Evolutionary conservation across 2,113 vertebrate species (phyloP).

Genomic region (Ibidorhyncha struthersii): DNA sequence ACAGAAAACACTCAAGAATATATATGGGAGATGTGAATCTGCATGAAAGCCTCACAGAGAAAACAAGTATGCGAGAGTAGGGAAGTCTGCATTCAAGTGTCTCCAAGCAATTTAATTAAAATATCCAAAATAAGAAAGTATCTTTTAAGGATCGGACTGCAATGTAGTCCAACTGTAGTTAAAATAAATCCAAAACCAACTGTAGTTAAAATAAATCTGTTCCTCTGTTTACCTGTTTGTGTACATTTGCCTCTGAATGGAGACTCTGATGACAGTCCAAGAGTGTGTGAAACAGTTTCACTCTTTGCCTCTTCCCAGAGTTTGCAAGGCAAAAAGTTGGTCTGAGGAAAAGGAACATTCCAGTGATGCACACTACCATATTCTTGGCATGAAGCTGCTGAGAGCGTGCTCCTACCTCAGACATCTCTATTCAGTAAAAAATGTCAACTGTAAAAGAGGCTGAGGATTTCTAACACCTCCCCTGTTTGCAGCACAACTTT

Average conservation of each 20-base stretch:
- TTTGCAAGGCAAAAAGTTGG: neutral
- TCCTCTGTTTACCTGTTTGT: neutral
- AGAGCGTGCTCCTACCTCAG: neutral
- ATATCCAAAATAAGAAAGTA: neutral
- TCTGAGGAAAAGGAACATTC: constrained; percentile 21
- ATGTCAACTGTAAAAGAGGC: neutral
- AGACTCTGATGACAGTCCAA: neutral
- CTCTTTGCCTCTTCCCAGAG: neutral
- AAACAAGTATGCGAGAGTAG: neutral
- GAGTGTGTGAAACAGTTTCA: neutral
- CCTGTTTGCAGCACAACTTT: neutral
- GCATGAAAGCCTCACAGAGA: neutral
- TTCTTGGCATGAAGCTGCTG: neutral
- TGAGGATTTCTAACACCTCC: neutral
- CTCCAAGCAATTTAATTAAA: neutral
- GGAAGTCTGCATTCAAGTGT: neutral
- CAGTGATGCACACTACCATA: neutral
- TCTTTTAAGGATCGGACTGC: neutral
- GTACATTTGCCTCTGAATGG: neutral
- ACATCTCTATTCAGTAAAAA: neutral
- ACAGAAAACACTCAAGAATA: neutral
- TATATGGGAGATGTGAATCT: neutral
- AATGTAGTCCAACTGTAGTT: neutral
- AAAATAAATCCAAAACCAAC: neutral
- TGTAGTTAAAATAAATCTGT: neutral